phyloP scores from a whole-genome alignment of 2,113 vertebrate species.

The Acanthisitta chloris region DNA sequence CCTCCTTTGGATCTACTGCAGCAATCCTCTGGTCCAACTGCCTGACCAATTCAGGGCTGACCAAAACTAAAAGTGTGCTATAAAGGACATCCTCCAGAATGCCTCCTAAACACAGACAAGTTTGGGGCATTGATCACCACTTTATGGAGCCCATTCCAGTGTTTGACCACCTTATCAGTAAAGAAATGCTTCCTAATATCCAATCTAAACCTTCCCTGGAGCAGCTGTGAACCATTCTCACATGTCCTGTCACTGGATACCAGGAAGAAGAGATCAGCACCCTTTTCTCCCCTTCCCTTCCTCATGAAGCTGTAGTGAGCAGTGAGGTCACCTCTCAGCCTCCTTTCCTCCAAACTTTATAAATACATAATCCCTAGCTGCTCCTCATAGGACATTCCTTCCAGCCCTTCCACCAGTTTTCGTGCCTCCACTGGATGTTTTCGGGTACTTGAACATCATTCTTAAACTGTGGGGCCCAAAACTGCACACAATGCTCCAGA shows the following conservation, averaged over 20 bases:
- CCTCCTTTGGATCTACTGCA: not conserved
- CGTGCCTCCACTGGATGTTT: not conserved
- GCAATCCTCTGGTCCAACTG: fast-evolving
- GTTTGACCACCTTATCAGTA: not conserved
- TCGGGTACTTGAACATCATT: not conserved
- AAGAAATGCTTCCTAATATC: not conserved
- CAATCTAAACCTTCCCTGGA: not conserved
- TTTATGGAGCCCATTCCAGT: not conserved
- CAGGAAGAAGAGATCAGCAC: not conserved
- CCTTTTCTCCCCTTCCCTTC: not conserved
- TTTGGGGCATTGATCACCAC: fast-evolving
- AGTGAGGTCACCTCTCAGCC: not conserved
- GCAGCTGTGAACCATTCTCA: not conserved
- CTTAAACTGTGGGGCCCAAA: not conserved
- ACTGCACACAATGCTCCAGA: not conserved
- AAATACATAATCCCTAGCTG: not conserved
- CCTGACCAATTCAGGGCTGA: not conserved
- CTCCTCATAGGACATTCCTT: not conserved
- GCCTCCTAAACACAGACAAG: not conserved
- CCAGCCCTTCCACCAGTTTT: not conserved
- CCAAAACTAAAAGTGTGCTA: not conserved
- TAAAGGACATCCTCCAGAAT: not conserved
- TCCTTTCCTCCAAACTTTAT: not conserved
- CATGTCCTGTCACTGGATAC: not conserved
- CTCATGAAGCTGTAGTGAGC: not conserved